Evolutionary conservation across 2,888 invertebrate species (phyloP).

Genomic region (Bombyx huttoni): DNA sequence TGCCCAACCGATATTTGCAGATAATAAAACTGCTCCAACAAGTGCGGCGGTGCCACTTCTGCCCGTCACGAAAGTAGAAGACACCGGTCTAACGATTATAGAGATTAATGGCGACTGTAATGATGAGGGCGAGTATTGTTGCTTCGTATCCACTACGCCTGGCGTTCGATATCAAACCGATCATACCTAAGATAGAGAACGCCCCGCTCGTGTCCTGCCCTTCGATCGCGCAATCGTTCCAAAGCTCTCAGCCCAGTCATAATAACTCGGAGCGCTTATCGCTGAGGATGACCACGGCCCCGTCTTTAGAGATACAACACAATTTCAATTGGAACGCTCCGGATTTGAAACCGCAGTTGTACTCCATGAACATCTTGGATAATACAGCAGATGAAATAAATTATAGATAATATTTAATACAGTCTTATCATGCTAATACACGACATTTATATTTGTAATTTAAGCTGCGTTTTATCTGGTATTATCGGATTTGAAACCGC

Average conservation of each 20-base stretch:
- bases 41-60: slow-evolving; percentile 23
- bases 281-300: slow-evolving; percentile 23
- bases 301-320: slow-evolving; percentile 56
- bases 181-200: slow-evolving; percentile 49
- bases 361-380: slow-evolving; percentile 35
- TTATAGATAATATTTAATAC: too few species aligned
- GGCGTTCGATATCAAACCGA: slow-evolving; percentile 51
- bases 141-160: slow-evolving; percentile 61
- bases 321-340: slow-evolving; percentile 65
- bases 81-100: slow-evolving; percentile 40
- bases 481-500: slow-evolving; percentile 56
- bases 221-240: slow-evolving; percentile 21
- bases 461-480: too few species aligned
- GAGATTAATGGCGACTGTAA: slow-evolving; percentile 65
- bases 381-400: slow-evolving; percentile 59
- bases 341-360: slow-evolving; percentile 40
- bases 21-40: not conserved
- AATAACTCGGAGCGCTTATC: slow-evolving; percentile 19
- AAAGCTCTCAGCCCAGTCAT: slow-evolving; percentile 28
- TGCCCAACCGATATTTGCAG: slow-evolving; percentile 14
- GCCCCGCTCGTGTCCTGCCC: slow-evolving; percentile 23
- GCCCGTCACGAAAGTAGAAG: slow-evolving; percentile 49
- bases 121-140: slow-evolving; percentile 64
- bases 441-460: too few species aligned
- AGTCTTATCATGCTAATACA: too few species aligned